Base-by-base conservation (phyloP, 1,140 invertebrate species). In the Metaphire vulgaris region DNA sequence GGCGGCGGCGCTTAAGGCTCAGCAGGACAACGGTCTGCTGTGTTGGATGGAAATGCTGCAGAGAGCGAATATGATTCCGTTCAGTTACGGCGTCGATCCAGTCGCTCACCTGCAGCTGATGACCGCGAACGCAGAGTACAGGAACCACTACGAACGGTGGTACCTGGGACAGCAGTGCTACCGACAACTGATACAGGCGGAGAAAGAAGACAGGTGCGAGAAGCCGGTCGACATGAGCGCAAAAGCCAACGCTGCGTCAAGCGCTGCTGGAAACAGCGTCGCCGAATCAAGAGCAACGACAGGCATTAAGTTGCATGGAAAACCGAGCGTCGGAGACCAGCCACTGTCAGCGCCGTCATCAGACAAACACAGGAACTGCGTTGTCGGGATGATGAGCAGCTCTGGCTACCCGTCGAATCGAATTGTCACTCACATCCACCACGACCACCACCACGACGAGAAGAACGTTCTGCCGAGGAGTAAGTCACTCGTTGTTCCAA, bases 61-160 rank as follows among this genome's bases (percentile, higher is more conserved):
- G n/a, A n/a, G n/a, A n/a, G 41, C 41, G 21, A 56, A 56, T 21
- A 56, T 56, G 41, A 56, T 56, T 6, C 41, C 41, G 21, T 56
- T 12, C 21, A 21, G 41, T 21, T 56, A 56, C 21, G 41, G 6
- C 6, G 41, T 56, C 41, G 41, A 73, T 28, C 72, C 72, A 0
- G 28, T 73, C 16, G 32, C 32, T 34, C 72, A 73, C 72, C 33
- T 73, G 72, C 72, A 73, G 72, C 34, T 73, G 31, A 34, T 73
- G 33, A 31, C n/a, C 14, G 30, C 72, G 1, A 73, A 34, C 30
- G 32, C 31, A 1, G 72, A 73, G 56, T 41, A 73, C 32, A 56
- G 72, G 34, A 41, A 29, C 1, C 72, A 73, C 31, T 64, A 34
- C 41, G 72, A 73, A n/a, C 32, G 41, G 2, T 73, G 72, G 72